Base-by-base conservation (phyloP, 2,797 vertebrate species). In the Sebastes kiyomatsui region DNA sequence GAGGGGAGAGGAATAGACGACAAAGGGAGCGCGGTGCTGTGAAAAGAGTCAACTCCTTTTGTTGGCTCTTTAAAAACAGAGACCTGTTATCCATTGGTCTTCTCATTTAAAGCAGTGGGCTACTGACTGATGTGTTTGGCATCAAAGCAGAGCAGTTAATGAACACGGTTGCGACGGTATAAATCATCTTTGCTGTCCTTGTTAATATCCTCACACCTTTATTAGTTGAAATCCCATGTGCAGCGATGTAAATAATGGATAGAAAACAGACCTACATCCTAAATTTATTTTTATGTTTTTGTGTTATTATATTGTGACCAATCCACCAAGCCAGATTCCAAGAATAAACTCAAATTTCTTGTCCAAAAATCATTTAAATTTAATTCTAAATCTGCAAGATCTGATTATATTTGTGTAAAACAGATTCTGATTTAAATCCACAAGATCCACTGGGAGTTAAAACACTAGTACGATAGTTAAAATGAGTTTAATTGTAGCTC, bases 21-120 rank as follows among this genome's bases (percentile, higher is more conserved):
- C 64, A 88, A 90, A 87, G 84, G 72, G 66, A 67, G 67, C 0
- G 6, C 12, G 35, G 87, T 30, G 75, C 79, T 80, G 79, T 62
- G 88, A 85, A 61, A 79, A 62, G 84, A 88, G 66, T 78, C 82
- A 32, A 71, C 70, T 79, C 82, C 79, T 84, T 91, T 91, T 88
- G 83, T 90, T 79, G 68, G 33, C 77, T 81, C 72, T 84, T 85
- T 72, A 68, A 83, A 85, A 85, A 83, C 76, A 68, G 5, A 77
- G 56, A 75, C 72, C 69, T 80, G 60, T 77, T 82, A 81, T 72
- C 71, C 68, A 28, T 27, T 58, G 77, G 58, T 72, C 66, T 25
- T 62, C 35, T 72, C 4, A 16, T 82, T 67, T 20, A 79, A 81
- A 76, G 59, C 78, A 58, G 32, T 6, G 42, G 54, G 55, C 30